Conservation (phyloP, 2,797 vertebrate species). For the Hyperoplus immaculatus region DNA sequence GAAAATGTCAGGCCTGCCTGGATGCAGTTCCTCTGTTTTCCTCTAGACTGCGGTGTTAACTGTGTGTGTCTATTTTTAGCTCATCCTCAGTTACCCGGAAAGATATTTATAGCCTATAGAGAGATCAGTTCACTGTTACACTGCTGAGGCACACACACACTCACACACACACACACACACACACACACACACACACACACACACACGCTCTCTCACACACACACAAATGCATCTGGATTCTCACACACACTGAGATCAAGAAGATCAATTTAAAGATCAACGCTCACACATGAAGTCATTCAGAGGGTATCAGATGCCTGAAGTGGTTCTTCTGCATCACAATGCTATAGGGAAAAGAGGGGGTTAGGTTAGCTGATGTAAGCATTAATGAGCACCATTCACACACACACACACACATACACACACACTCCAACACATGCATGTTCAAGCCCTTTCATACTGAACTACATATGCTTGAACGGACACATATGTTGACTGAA, state of each 20-base stretch:
- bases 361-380: slow-evolving; percentile 46
- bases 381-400: slow-evolving; percentile 31
- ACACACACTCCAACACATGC: neutral
- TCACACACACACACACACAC: slow-evolving; percentile 14
- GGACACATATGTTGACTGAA: slow-evolving; percentile 1
- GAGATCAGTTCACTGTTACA: slow-evolving; percentile 51
- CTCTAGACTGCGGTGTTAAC: slow-evolving; percentile 36
- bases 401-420: slow-evolving; percentile 2
- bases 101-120: slow-evolving; percentile 66
- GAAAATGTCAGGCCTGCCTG: neutral
- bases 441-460: neutral
- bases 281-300: slow-evolving; percentile 35
- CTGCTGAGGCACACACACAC: slow-evolving; percentile 25
- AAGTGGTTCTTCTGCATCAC: slow-evolving; percentile 42
- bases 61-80: slow-evolving; percentile 66
- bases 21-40: slow-evolving; percentile 19
- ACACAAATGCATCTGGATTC: neutral
- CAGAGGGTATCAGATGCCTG: slow-evolving; percentile 47
- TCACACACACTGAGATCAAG: slow-evolving; percentile 6
- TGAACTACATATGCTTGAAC: slow-evolving; percentile 6
- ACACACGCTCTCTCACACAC: slow-evolving; percentile 6
- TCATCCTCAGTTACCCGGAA: slow-evolving; percentile 39
- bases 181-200: neutral
- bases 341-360: slow-evolving; percentile 25
- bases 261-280: slow-evolving; percentile 31